Evolutionary conservation across 2,888 invertebrate species (phyloP).

Genomic region (Diarsia dahlii): DNA sequence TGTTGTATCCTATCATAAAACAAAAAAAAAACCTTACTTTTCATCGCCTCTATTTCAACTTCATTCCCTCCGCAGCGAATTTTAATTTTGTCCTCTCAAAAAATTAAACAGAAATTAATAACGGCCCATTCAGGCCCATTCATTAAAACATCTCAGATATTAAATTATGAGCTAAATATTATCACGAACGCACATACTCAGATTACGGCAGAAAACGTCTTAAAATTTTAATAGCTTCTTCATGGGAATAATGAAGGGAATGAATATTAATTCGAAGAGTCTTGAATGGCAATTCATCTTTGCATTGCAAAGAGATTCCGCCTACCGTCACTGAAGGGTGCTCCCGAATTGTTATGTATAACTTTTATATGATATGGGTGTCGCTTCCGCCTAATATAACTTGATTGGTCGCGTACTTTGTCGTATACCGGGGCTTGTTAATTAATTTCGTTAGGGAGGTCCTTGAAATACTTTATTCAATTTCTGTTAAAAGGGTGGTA

Average conservation of each 20-base stretch:
- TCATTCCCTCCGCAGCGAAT: too few species aligned
- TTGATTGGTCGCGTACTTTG: conserved; percentile 11
- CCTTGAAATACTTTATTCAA: background rate
- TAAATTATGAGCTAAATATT: conserved; percentile 76
- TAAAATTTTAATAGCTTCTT: conserved; percentile 83
- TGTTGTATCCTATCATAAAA: background rate
- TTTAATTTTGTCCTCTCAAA: background rate
- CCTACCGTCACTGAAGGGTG: conserved; percentile 54
- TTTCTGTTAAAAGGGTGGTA: background rate
- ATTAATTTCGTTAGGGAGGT: background rate
- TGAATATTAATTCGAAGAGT: conserved; percentile 84
- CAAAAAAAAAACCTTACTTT: background rate
- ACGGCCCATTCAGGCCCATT: conserved; percentile 1
- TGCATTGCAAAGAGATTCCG: conserved; percentile 83
- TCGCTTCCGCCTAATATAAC: conserved; percentile 11
- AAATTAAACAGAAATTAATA: conserved; percentile 16
- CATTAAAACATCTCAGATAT: conserved; percentile 46
- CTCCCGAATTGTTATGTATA: conserved; percentile 19
- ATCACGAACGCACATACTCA: conserved; percentile 75
- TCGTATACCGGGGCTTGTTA: background rate
- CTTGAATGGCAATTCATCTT: conserved; percentile 82
- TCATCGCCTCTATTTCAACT: background rate
- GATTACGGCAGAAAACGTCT: conserved; percentile 76
- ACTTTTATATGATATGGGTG: conserved; percentile 5
- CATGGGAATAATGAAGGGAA: conserved; percentile 82